These are phyloP conservation scores for Glaucomys volans DNA, from an alignment of 2,113 vertebrate genomes.

Conservation along the genomic window DNA sequence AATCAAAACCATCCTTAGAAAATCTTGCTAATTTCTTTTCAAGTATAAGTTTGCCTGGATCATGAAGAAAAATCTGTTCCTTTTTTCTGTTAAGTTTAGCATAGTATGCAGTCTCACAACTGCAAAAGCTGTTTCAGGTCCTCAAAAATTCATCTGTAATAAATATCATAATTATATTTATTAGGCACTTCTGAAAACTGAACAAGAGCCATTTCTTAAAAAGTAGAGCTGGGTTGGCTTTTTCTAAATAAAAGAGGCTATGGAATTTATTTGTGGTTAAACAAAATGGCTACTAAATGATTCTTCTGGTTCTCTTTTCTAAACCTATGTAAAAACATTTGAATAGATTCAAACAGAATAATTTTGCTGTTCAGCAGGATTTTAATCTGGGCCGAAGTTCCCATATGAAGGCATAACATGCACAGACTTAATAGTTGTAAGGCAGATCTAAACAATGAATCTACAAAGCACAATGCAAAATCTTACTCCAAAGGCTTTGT, in stretches of 20 bases:
- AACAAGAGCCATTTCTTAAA: conserved; percentile 32
- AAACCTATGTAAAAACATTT: conserved; percentile 2
- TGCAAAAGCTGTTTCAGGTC: conserved; percentile 55
- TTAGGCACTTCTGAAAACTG: conserved; percentile 30
- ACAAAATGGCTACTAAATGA: conserved; percentile 57
- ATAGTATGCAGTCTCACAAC: conserved; percentile 23
- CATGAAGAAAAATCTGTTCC: conserved; percentile 66
- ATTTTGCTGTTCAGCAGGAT: not conserved
- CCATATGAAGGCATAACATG: not conserved
- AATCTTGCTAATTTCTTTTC: conserved; percentile 49
- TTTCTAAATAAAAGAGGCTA: conserved; percentile 36
- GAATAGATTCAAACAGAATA: not conserved
- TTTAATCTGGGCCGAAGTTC: conserved; percentile 4
- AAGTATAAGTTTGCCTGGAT: conserved; percentile 53
- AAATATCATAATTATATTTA: conserved; percentile 39
- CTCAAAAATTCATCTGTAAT: conserved; percentile 67
- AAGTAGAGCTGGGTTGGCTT: not conserved
- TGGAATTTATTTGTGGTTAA: conserved; percentile 6
- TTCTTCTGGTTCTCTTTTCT: conserved; percentile 44
- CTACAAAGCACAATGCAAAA: not conserved
- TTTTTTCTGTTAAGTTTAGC: conserved; percentile 71
- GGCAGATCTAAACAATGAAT: conserved; percentile 21
- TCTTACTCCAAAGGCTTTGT: not conserved
- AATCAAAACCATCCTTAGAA: conserved; percentile 39
- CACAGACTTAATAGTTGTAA: conserved; percentile 24